Evolutionary conservation across 2,113 vertebrate species (phyloP), one percentile per base, ranked within the genome.

Genomic region (Argyrosomus japonicus): DNA sequence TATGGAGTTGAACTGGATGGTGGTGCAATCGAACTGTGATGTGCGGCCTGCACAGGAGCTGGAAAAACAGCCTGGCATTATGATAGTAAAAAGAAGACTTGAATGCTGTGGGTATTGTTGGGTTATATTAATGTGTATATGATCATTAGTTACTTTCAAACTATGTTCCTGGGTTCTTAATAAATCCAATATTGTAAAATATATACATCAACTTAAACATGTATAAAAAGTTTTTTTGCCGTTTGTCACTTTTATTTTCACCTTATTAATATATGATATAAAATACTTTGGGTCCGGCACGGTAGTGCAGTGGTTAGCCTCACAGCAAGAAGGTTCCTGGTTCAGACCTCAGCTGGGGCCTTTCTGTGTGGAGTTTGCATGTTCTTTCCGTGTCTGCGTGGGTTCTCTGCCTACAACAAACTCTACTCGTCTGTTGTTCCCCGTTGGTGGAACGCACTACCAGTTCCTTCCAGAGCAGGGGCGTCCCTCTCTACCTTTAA

Each of bases 131-230:
- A 77, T 58, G n/a, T 57, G 10, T 65, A 36, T 67, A 69, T 63
- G 3, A 60, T 1, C 25, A 53, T 61, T 5, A 14, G 18, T 72
- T 45, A 14, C 62, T 74, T 63, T 82, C 77, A 90, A 84, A 90
- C 80, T 85, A 48, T 75, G 76, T 83, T 72, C 9, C 3, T 63
- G 3, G 81, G 27, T 62, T 81, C 3, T 50, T 61, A 83, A 81
- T 65, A 64, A 82, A 77, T 85, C 19, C 32, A 60, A 7, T n/a
- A 45, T 50, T 1, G 19, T 69, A n/a, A 50, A 68, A 56, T 32
- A 68, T 70, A 47, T 6, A 27, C 29, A 47, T 12, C n/a, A 25
- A 58, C 11, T 29, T 56, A 13, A 64, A 45, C 11, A 74, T 64
- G 29, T 25, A 68, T 36, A 36, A 36, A 36, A 36, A 36, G 7